Base-by-base conservation (phyloP, 2,113 vertebrate species). In the Prolemur simus region DNA sequence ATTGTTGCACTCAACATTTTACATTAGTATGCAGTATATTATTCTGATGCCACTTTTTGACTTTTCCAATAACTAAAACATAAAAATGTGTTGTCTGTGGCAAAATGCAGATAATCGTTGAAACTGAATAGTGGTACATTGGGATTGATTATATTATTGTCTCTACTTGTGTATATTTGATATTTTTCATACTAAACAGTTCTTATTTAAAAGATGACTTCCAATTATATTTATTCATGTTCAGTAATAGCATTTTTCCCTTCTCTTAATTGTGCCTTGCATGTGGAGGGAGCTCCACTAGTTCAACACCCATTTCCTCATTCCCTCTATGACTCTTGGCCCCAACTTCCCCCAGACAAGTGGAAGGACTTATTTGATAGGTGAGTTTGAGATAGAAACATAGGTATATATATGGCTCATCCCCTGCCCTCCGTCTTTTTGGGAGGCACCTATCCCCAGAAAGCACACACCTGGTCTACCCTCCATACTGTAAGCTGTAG, bases 51-150 rank as follows among this genome's bases (percentile, higher is more conserved):
- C 3, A 77, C 66, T 73, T 80, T 47, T 77, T 52, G 2, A 76
- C 25, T 91, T 60, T 81, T 77, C 23, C 29, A 82, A 29, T 82
- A 89, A 77, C 58, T 82, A 34, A 91, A 91, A 95, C 29, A 95
- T 42, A 74, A 93, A 89, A 86, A 64, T 58, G 8, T 29, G 23
- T 18, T 18, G 86, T 13, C 9, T 93, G 64, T 54, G 42, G 73
- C 52, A 93, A 96, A 93, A 66, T 71, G 15, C 18, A 60, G 9
- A 60, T 85, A 81, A 66, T 10, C 66, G 29, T 81, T 56, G 18
- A 80, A 91, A 68, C 23, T 12, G 13, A 89, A 34, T n/a, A 84
- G 88, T 18, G 34, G 2, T 32, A 54, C 20, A 21, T 13, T 69
- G 71, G 20, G 13, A 49, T 64, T 83, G 82, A 49, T 47, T 58